A percentile compares a stretch with the other conserved stretches of the same genome.
These are phyloP conservation scores for Diogma glabrata DNA, from an alignment of 2,888 invertebrate genomes.

Conservation along the genomic window DNA sequence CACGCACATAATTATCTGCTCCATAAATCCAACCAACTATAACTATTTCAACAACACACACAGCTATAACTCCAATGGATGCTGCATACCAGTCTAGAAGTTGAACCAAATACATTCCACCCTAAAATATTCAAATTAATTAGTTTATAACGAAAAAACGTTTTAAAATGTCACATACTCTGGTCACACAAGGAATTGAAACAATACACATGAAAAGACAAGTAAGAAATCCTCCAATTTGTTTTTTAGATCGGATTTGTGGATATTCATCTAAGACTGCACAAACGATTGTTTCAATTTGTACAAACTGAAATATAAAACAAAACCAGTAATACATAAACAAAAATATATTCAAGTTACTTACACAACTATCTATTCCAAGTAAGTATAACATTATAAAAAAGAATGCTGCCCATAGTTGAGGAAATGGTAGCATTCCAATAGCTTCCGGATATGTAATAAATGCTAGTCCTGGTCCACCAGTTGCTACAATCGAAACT, in stretches of 20 bases:
- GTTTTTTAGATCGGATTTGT: slow-evolving; percentile 44
- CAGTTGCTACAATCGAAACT: slow-evolving; percentile 63
- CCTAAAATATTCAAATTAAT: no score
- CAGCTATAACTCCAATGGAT: slow-evolving; percentile 63
- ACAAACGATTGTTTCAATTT: slow-evolving; percentile 65
- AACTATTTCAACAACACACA: slow-evolving; percentile 66
- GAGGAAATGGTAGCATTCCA: slow-evolving; percentile 59
- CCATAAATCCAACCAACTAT: slow-evolving; percentile 79
- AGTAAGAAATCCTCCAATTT: slow-evolving; percentile 45
- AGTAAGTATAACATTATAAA: slow-evolving; percentile 73
- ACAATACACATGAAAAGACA: slow-evolving; percentile 51
- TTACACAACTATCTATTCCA: slow-evolving; percentile 66
- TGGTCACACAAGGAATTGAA: slow-evolving; percentile 60
- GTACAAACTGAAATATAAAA: slow-evolving; percentile 67
- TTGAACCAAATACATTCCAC: slow-evolving; percentile 75
- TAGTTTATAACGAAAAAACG: no score
- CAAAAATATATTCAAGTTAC: slow-evolving; percentile 25
- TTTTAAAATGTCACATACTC: no score
- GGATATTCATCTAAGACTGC: slow-evolving; percentile 66
- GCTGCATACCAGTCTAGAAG: slow-evolving; percentile 81
- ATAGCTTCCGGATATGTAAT: slow-evolving; percentile 71
- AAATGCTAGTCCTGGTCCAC: slow-evolving; percentile 67
- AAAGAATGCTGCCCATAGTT: slow-evolving; percentile 65
- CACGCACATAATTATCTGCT: slow-evolving; percentile 46
- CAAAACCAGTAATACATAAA: neutral